Percentiles rank a stretch among this genome's conserved stretches.
These are phyloP conservation scores for Syrista parreyssii DNA, from an alignment of 2,888 invertebrate species.

Conservation along the genomic window DNA sequence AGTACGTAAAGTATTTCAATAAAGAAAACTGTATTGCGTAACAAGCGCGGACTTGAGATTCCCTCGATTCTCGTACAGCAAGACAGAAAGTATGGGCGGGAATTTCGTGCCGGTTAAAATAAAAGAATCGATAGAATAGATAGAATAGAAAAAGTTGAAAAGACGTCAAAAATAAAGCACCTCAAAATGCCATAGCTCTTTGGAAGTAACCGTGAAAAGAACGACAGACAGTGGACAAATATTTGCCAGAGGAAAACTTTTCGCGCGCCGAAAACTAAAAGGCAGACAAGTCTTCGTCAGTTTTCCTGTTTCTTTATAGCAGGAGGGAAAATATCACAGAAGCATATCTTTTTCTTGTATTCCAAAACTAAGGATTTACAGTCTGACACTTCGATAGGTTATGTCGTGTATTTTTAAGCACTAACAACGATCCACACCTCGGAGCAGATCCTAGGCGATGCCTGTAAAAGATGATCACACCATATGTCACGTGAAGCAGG, in stretches of 20 bases:
- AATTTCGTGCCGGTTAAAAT: not conserved
- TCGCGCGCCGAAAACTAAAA: not conserved
- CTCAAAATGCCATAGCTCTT: not conserved
- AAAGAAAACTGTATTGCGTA: not conserved
- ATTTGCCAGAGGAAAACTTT: constrained; percentile 2
- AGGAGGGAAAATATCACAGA: not conserved
- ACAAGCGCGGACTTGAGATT: not conserved
- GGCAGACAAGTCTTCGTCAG: not conserved
- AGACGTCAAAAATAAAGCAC: not conserved
- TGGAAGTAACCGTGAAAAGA: not conserved
- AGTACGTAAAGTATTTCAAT: not conserved
- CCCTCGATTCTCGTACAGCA: not conserved
- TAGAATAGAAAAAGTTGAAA: not conserved
- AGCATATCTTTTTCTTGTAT: not conserved
- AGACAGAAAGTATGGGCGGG: not conserved
- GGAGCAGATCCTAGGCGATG: not conserved
- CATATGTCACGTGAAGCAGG: not conserved
- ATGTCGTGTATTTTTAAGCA: not conserved
- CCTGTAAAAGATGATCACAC: not conserved
- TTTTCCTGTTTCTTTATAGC: not conserved
- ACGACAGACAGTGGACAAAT: not conserved
- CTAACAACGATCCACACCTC: not conserved
- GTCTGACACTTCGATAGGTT: not conserved
- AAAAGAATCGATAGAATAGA: not conserved
- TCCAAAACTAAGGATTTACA: not conserved